Conservation (phyloP, 2,113 vertebrate species). For the Girardinichthys multiradiatus region DNA sequence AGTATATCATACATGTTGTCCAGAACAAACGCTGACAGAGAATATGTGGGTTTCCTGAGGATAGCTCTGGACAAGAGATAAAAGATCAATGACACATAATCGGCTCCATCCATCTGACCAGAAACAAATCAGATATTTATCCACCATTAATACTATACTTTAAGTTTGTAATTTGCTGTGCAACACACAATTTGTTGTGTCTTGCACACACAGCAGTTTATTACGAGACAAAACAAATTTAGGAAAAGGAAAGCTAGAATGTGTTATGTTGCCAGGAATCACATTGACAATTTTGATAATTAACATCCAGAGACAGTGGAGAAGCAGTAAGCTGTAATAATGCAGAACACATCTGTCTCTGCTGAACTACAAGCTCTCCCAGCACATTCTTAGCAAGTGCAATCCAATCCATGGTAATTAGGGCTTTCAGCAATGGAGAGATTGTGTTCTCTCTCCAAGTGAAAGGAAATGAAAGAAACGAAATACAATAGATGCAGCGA, state of each 20-base stretch:
- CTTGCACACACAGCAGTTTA: not conserved
- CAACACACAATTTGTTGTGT: too few species aligned
- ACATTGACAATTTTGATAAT: slow-evolving; percentile 5
- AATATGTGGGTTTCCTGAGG: too few species aligned
- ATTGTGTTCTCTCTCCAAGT: slow-evolving; percentile 56
- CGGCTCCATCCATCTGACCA: too few species aligned
- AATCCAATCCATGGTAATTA: slow-evolving; percentile 71
- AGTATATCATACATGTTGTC: too few species aligned
- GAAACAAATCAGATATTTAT: too few species aligned
- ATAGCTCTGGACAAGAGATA: too few species aligned
- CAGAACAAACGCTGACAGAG: too few species aligned
- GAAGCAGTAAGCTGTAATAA: slow-evolving; percentile 31
- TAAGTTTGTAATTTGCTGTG: too few species aligned
- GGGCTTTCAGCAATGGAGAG: slow-evolving; percentile 64
- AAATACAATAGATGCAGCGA: slow-evolving; percentile 46
- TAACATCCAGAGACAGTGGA: slow-evolving; percentile 41
- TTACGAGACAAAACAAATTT: not conserved
- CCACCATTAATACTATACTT: too few species aligned
- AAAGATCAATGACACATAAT: too few species aligned
- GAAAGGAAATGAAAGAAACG: slow-evolving; percentile 39
- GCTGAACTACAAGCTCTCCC: slow-evolving; percentile 31
- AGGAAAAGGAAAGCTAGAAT: not conserved
- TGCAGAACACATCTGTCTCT: slow-evolving; percentile 55
- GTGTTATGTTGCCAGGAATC: not conserved
- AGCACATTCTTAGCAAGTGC: slow-evolving; percentile 29